Evolutionary conservation across 2,113 vertebrate genomes (phyloP).

Genomic region (Chionodraco myersi): DNA sequence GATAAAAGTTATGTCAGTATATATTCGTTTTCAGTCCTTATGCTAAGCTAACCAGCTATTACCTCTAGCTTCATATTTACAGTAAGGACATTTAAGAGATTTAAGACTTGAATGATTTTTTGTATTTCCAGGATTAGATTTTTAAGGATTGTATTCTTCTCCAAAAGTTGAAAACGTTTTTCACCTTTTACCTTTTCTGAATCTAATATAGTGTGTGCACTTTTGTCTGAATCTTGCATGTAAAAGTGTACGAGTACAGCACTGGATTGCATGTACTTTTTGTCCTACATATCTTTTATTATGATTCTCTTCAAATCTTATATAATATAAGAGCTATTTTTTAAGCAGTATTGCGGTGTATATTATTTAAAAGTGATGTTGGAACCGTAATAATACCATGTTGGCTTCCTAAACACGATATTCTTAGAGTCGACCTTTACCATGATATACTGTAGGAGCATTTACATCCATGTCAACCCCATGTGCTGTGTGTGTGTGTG

Average conservation of each 20-base stretch:
- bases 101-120: too few species aligned
- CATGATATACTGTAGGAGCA: slow-evolving; percentile 9
- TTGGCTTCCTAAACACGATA: not conserved
- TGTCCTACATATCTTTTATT: not conserved
- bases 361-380: slow-evolving; percentile 1
- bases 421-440: slow-evolving; percentile 42
- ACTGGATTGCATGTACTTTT: too few species aligned
- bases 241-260: too few species aligned
- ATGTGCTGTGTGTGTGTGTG: not conserved
- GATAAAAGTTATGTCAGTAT: not conserved
- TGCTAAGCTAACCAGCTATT: not conserved
- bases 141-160: too few species aligned
- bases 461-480: slow-evolving; percentile 33
- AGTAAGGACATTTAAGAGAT: too few species aligned
- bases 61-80: not conserved
- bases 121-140: too few species aligned
- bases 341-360: not conserved
- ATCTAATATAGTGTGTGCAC: too few species aligned
- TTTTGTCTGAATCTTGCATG: too few species aligned
- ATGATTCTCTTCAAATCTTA: not conserved
- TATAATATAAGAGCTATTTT: too few species aligned
- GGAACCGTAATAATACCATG: not conserved
- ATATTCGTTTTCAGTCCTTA: too few species aligned
- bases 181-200: too few species aligned
- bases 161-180: too few species aligned